Base-by-base conservation (phyloP, 2,113 vertebrate genomes). In the Ia io region DNA sequence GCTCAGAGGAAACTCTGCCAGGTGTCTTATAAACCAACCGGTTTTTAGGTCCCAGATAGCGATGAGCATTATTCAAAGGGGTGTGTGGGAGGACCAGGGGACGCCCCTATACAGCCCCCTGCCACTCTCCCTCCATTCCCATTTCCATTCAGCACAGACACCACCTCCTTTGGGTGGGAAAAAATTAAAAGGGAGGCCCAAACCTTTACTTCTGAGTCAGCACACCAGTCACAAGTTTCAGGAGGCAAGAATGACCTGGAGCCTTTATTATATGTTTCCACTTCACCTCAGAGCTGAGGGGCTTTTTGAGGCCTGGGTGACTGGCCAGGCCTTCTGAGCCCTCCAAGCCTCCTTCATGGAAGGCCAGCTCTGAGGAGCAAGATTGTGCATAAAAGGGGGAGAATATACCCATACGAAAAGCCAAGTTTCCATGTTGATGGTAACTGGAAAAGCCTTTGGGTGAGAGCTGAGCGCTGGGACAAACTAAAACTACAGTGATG, bases 371-470 rank as follows among this genome's bases (percentile, higher is more conserved):
- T 35, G 5, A 71, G 88, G 61, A 80, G 49, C 28, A 69, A 83
- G 28, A 42, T 71, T 63, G 51, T 65, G 23, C 53, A 76, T 20
- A 84, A 71, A 53, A 59, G 40, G n/a, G 53, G 69, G 35, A 53
- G 37, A 28, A 44, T 37, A 56, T 0, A 35, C 14, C 37, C 9
- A 7, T 1, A 5, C 2, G 12, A 87, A 76, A 59, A 44, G 78
- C 22, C 78, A 80, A 53, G 59, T 96, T 96, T 93, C 93, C 9
- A 90, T n/a, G 96, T 90, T 97, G 95, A 93, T 96, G 87, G 93
- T 94, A 95, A 97, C 5, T 40, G 82, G 90, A 44, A 93, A 91
- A 89, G 53, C 65, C 18, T 89, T 85, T 25, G 90, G 67, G 65
- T 49, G 35, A 73, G 74, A 69, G 84, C 25, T 69, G 14, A 49